Evolutionary conservation across 1,140 invertebrate species (phyloP).

Genomic region (Coptotermes formosanus): DNA sequence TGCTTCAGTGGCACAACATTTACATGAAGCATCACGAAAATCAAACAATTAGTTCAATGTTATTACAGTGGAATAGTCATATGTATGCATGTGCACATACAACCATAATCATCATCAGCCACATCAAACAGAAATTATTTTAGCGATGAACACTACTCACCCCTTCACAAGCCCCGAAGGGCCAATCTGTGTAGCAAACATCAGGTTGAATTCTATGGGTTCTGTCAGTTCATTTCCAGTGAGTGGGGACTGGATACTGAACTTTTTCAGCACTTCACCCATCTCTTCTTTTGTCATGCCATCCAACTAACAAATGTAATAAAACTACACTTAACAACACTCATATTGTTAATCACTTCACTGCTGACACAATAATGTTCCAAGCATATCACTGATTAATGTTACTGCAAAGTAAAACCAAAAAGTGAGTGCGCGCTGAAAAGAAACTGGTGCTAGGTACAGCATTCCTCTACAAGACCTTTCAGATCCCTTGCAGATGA

Average conservation of each 20-base stretch:
- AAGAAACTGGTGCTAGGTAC: too few species aligned
- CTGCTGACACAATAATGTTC: too few species aligned
- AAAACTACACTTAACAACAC: not conserved
- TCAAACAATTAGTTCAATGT: not conserved
- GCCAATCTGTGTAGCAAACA: constrained; percentile 97
- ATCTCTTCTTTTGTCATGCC: constrained; percentile 89
- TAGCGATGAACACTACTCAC: constrained; percentile 41
- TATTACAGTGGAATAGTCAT: not conserved
- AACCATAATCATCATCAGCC: too few species aligned
- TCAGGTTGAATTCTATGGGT: constrained; percentile 97
- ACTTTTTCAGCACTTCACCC: constrained; percentile 77
- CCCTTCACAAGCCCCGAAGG: constrained; percentile 93
- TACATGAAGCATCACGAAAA: too few species aligned
- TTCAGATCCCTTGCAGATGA: too few species aligned
- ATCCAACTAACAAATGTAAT: constrained; percentile 59
- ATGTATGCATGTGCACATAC: too few species aligned
- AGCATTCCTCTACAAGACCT: too few species aligned
- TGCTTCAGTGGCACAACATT: not conserved
- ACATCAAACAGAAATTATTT: not conserved
- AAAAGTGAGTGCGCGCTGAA: too few species aligned
- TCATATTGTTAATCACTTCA: too few species aligned
- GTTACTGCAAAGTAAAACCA: too few species aligned
- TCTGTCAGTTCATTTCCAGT: constrained; percentile 93
- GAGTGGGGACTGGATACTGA: constrained; percentile 90
- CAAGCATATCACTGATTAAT: too few species aligned